Base-by-base conservation (phyloP, 2,888 invertebrate genomes). In the Plagiodera versicolora region DNA sequence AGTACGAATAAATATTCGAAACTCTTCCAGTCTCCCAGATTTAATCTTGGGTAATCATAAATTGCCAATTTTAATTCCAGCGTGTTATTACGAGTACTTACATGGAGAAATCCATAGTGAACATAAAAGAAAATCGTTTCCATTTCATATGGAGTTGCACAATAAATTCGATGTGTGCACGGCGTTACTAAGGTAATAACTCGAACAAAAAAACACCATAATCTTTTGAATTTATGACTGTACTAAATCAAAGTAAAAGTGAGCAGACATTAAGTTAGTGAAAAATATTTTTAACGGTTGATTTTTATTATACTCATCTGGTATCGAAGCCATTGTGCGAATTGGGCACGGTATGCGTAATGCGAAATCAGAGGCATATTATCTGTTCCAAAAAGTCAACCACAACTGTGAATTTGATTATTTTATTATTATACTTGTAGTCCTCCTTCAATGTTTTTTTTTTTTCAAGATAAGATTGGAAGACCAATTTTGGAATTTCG, bases 161-260 rank as follows among this genome's bases (percentile, higher is more conserved):
- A 53, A 53, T 53, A 53, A 24, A 53, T 53, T 39, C 39, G 28
- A 53, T 53, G 24, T 24, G 44, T 53, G 20, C 28, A 45, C 28
- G 44, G 53, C 16, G 53, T 19, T 39, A 53, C 44, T 24, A 44
- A 53, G 44, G 44, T 24, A 17, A 53, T 24, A 44, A 53, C 44
- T 53, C 14, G 52, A 18, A 14, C n/a, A 24, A 24, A 44, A 35
- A 39, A 53, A 24, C 51, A 35, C 53, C 39, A 44, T 53, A 30
- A 30, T 53, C 53, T 24, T 53, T 53, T 20, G 44, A 53, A 53
- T 53, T 53, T 44, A 53, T 53, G 44, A 16, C 24, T 16, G 16
- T 14, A 44, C 20, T 53, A 44, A 53, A 53, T 53, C 53, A 53
- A 44, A 53, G 53, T 53, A 53, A 53, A 53, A 53, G 44, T 53